Conservation (phyloP, 2,888 invertebrate species). For the Eremobia ochroleuca region DNA sequence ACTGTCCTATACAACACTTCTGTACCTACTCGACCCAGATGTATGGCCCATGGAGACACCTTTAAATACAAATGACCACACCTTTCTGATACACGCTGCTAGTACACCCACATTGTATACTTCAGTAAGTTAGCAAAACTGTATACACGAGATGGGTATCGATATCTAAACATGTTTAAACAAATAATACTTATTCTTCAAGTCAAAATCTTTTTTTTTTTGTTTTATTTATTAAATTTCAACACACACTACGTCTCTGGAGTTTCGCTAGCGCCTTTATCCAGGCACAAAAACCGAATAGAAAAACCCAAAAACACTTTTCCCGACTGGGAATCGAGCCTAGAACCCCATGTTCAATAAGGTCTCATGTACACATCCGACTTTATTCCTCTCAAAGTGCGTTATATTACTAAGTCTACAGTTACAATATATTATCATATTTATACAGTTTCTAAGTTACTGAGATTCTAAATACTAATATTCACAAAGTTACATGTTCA, state of each 20-base stretch:
- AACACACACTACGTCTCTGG: neutral
- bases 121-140: neutral
- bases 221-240: neutral
- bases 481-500: constrained; percentile 54
- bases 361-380: neutral
- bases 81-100: too few species aligned
- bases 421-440: constrained; percentile 31
- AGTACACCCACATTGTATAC: neutral
- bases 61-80: too few species aligned
- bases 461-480: constrained; percentile 66
- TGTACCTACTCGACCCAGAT: too few species aligned
- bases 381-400: constrained; percentile 15
- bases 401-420: constrained; percentile 16
- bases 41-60: too few species aligned
- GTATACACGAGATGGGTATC: neutral
- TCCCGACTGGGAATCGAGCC: neutral
- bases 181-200: neutral
- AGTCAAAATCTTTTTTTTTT: neutral
- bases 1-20: too few species aligned
- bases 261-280: neutral
- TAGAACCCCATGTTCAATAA: neutral
- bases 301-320: neutral
- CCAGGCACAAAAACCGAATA: too few species aligned
- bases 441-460: constrained; percentile 42
- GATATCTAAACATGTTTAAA: neutral